Conservation (phyloP, 2,113 vertebrate species). For the Pangasianodon gigas region DNA sequence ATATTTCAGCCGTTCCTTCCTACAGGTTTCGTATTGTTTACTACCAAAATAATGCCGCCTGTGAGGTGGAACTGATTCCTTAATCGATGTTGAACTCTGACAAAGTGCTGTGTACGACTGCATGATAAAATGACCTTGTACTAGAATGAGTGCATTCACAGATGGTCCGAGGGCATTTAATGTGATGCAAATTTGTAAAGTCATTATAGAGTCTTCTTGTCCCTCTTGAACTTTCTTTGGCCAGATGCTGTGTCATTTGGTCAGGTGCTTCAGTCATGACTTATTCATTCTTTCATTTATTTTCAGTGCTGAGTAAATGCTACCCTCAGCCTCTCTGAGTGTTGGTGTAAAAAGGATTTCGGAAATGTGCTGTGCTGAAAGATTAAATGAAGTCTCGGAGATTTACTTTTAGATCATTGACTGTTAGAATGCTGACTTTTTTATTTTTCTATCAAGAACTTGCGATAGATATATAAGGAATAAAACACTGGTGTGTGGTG, state of each 20-base stretch:
- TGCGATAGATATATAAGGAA: neutral
- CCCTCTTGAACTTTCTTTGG: constrained; percentile 19
- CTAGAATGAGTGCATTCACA: neutral
- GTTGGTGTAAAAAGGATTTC: constrained; percentile 34
- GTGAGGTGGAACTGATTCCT: neutral
- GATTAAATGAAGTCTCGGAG: neutral
- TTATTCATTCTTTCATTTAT: constrained; percentile 62
- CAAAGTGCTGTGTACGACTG: neutral
- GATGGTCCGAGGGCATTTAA: neutral
- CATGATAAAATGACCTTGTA: constrained; percentile 4
- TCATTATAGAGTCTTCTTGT: constrained; percentile 36
- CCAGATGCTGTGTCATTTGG: constrained; percentile 47
- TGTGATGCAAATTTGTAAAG: constrained; percentile 17
- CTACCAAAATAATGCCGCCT: too few relatives aligned
- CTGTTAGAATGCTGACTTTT: neutral
- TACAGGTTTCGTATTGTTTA: neutral
- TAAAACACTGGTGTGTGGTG: neutral
- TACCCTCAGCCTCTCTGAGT: constrained; percentile 40
- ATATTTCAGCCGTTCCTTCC: neutral
- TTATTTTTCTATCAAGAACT: neutral
- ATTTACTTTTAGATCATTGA: neutral
- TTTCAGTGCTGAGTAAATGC: constrained; percentile 49
- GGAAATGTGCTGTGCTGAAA: constrained; percentile 46
- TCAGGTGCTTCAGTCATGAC: constrained; percentile 54
- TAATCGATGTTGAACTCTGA: neutral